These are phyloP conservation scores for Saccopteryx bilineata DNA, from an alignment of 2,113 vertebrate species.

Conservation along the genomic window DNA sequence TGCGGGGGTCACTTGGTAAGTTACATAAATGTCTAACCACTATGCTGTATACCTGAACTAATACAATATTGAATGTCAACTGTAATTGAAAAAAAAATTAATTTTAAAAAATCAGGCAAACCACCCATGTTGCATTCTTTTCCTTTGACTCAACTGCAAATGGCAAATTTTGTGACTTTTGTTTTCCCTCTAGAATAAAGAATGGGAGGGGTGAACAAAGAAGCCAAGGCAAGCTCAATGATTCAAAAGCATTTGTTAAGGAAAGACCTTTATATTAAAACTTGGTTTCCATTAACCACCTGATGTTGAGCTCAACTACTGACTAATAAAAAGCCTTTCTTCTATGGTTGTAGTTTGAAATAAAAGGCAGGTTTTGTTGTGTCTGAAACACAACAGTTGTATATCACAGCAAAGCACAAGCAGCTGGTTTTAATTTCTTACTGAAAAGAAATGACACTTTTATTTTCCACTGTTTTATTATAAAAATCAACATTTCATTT, in stretches of 20 bases:
- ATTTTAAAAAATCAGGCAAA: not conserved
- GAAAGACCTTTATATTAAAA: not conserved
- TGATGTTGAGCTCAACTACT: not conserved
- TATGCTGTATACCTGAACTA: too few species aligned
- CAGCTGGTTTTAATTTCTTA: conserved; percentile 30
- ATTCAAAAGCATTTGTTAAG: not conserved
- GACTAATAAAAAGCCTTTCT: not conserved
- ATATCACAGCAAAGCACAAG: conserved; percentile 5
- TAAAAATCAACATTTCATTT: conserved; percentile 96
- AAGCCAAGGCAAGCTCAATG: not conserved
- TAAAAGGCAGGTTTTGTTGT: not conserved
- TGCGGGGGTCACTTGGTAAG: not conserved
- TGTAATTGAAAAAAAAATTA: too few species aligned
- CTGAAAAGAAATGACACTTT: conserved; percentile 61
- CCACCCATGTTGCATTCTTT: not conserved
- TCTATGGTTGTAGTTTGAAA: not conserved
- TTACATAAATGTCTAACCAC: not conserved
- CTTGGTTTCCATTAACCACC: not conserved
- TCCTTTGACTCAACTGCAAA: conserved; percentile 12
- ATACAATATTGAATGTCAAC: too few species aligned
- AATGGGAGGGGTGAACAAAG: not conserved
- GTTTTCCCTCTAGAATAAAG: not conserved
- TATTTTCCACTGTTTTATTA: conserved; percentile 95
- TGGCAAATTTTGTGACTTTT: not conserved
- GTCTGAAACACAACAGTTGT: not conserved